Evolutionary conservation across 2,113 vertebrate genomes (phyloP), one percentile per base, ranked within the genome.

Genomic region (Albula glossodonta): DNA sequence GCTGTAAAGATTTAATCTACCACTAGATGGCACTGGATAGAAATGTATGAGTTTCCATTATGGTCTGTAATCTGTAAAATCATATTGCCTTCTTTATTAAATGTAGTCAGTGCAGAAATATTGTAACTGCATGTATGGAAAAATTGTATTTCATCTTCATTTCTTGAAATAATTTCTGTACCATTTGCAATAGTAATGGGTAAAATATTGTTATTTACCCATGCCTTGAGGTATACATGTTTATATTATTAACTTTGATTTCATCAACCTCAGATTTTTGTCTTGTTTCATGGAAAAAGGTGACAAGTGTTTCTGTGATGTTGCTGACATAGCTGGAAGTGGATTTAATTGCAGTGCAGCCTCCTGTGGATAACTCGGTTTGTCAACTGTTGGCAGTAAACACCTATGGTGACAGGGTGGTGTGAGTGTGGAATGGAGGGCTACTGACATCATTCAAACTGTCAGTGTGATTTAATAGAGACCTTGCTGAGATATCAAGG

Each of bases 381-480:
- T 74, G 70, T 74, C 70, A 31, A n/a, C 70, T 74, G n/a, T 74
- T 9, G 70, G 70, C n/a, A 74, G n/a, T 74, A 31, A 74, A 11
- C 63, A 22, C 63, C 63, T 70, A 74, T 74, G n/a, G 25, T 74
- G 70, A 31, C 5, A 22, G 70, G n/a, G 17, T 74, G 2, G 1
- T 31, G 70, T 74, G 70, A 25, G 6, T 74, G 11, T 74, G 70
- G 6, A 22, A 70, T n/a, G 63, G 63, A 13, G 5, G 2, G 17
- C 17, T 22, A 70, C 63, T n/a, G 63, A 70, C n/a, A 70, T 70
- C 63, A 70, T 70, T 70, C 63, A 70, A 70, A 70, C 63, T 74
- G 70, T 74, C 70, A 10, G 70, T 8, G 70, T 70, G 63, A 70
- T 70, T 70, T 70, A 70, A 70, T 70, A 70, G 63, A 70, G 63